These are phyloP conservation scores for Alouatta palliata DNA, from an alignment of 2,113 vertebrate species.

Conservation along the genomic window DNA sequence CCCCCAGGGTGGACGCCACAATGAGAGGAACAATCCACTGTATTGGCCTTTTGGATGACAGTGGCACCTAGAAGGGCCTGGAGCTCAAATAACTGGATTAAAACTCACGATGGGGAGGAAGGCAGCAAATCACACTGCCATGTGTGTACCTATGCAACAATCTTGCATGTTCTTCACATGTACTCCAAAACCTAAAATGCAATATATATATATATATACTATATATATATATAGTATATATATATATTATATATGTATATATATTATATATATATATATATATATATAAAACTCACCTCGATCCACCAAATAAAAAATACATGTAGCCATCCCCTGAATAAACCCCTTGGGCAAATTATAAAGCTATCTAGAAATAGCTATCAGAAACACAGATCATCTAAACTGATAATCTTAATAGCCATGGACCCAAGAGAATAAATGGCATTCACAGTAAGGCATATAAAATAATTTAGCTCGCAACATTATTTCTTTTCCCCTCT, in stretches of 20 bases:
- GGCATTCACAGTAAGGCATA: conserved; percentile 28
- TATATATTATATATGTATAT: no score
- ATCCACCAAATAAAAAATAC: conserved; percentile 53
- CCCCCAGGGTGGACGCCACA: neutral
- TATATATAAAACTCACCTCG: conserved; percentile 26
- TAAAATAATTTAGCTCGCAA: conserved; percentile 11
- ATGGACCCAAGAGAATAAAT: conserved; percentile 44
- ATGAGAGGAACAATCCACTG: neutral
- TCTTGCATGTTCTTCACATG: no score
- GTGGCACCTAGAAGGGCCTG: neutral
- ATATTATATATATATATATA: no score
- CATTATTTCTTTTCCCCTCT: neutral
- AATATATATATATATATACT: no score
- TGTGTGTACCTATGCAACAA: no score
- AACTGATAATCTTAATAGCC: conserved; percentile 59
- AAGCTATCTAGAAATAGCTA: conserved; percentile 37
- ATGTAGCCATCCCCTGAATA: conserved; percentile 24
- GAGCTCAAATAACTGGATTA: conserved; percentile 32
- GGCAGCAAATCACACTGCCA: no score
- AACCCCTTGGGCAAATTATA: conserved; percentile 46
- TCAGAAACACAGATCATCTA: conserved; percentile 52
- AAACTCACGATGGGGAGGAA: no score
- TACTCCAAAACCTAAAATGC: no score
- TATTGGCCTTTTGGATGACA: neutral
- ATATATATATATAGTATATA: no score